Evolutionary conservation across 2,888 invertebrate genomes (phyloP), one percentile per base, ranked within the genome.

Genomic region (Pherbina coryleti): DNA sequence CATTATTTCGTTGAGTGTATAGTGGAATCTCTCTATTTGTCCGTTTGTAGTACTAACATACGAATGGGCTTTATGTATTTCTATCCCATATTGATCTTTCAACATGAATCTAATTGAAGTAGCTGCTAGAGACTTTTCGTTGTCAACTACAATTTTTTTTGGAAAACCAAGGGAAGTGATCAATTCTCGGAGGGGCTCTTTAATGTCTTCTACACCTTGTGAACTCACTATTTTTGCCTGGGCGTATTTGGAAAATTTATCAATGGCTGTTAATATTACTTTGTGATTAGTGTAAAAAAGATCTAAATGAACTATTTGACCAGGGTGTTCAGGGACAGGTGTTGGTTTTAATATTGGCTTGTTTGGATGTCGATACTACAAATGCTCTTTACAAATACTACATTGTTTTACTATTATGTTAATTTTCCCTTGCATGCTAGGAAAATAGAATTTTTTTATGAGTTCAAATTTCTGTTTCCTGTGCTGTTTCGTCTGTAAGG

Each of bases 51-150:
- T 64, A 37, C 71, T 66, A 11, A 51, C 22, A 34, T 77, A 71
- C 0, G 76, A 72, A 5, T 64, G 78, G 62, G 64, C 34, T 4
- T 17, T 31, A 34, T 34, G 34, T n/a, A 64, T 64, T 17, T 64
- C 14, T 8, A 64, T 64, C 25, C 60, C 9, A 14, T 14, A 64
- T 64, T 64, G 64, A 11, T 76, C 70, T 44, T 73, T 11, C 14
- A 78, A 22, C 76, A 78, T 73, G 25, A 78, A 78, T 7, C 49
- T 37, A 31, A 75, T 78, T 9, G 78, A 64, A 62, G 70, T 64
- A 17, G 75, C 57, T 8, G 67, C 75, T 19, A 80, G 55, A 4
- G 78, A 74, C 77, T 78, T 80, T 57, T 78, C 79, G 44, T 78
- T 80, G 19, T 78, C 78, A n/a, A 80, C 66, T 0, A 78, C 69